phyloP scores from a whole-genome alignment of 2,113 vertebrate genomes.

The Sinocyclocheilus rhinocerous region DNA sequence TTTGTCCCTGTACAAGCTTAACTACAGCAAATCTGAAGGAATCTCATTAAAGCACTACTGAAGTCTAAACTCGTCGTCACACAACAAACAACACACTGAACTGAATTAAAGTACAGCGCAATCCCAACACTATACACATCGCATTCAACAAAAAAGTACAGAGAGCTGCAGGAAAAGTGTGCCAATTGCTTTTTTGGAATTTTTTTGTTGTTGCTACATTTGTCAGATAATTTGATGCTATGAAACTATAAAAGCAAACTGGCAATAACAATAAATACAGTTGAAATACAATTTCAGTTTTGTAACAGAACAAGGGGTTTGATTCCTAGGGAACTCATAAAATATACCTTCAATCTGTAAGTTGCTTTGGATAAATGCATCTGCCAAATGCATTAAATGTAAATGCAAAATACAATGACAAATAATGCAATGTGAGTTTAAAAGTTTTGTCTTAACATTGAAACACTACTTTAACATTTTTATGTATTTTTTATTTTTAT shows the following conservation, averaged over 20 bases:
- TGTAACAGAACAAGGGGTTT: no score
- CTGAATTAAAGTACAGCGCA: neutral
- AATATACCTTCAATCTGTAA: no score
- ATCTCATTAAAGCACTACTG: constrained; percentile 75
- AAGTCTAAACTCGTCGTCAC: constrained; percentile 71
- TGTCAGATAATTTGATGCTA: neutral
- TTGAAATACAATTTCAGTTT: neutral
- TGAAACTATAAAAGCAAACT: neutral
- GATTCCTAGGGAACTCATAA: no score
- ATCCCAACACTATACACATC: neutral
- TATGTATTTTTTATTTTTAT: no score
- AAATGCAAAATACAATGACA: neutral
- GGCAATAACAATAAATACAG: neutral
- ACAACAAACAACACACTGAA: constrained; percentile 7
- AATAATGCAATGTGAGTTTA: neutral
- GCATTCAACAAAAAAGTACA: neutral
- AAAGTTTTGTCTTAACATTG: no score
- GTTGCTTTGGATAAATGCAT: neutral
- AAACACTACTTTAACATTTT: no score
- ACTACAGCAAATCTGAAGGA: constrained; percentile 67
- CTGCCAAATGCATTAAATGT: neutral
- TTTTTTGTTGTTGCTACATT: neutral
- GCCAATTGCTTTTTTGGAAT: neutral
- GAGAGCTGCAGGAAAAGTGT: neutral
- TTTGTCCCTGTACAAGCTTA: constrained; percentile 59